These are phyloP conservation scores for Cotesia typhae DNA, from an alignment of 1,140 invertebrate species.

Conservation along the genomic window DNA sequence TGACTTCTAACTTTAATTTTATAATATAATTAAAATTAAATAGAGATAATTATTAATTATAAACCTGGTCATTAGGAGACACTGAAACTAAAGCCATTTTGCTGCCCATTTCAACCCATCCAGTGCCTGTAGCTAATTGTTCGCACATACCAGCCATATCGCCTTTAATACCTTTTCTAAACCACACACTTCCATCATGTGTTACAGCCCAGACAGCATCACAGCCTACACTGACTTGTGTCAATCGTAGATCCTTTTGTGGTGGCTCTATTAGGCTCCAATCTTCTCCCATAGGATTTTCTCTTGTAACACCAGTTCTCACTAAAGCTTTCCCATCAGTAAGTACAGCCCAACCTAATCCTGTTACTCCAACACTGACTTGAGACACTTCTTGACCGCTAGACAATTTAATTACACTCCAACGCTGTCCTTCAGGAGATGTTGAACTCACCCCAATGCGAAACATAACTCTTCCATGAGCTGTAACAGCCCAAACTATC, in stretches of 20 bases:
- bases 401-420: conserved; percentile 80
- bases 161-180: conserved; percentile 83
- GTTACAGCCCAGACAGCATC: conserved; percentile 88
- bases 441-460: conserved; percentile 79
- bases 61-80: conserved; percentile 85
- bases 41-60: conserved; percentile 16
- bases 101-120: conserved; percentile 87
- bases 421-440: conserved; percentile 85
- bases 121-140: conserved; percentile 76
- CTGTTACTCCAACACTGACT: conserved; percentile 83
- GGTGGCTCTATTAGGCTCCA: conserved; percentile 86
- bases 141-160: conserved; percentile 75
- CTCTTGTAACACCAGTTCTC: conserved; percentile 78
- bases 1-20: background rate
- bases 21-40: conserved; percentile 39
- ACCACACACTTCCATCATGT: conserved; percentile 88
- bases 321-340: conserved; percentile 83
- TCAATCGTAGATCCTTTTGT: conserved; percentile 72
- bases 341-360: conserved; percentile 85
- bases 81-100: conserved; percentile 85
- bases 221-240: conserved; percentile 83
- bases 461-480: conserved; percentile 87
- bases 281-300: conserved; percentile 76
- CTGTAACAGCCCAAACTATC: conserved; percentile 90
- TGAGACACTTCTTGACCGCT: conserved; percentile 82